phyloP scores from a whole-genome alignment of 2,888 invertebrate species.

The Athetis lepigone region DNA sequence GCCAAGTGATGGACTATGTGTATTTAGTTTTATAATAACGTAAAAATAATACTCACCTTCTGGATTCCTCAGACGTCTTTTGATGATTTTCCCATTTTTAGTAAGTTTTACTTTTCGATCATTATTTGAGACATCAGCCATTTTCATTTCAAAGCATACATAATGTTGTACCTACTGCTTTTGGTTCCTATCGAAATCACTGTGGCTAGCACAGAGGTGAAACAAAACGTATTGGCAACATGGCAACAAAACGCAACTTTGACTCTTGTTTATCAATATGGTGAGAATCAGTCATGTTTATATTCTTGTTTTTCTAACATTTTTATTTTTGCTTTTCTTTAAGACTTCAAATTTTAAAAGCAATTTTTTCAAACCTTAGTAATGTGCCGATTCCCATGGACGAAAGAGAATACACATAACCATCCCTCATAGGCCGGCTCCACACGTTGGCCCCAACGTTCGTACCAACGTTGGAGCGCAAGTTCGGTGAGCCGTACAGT shows the following conservation, averaged over 20 bases:
- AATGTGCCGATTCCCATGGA: no score
- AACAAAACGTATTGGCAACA: constrained; percentile 48
- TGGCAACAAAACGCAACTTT: constrained; percentile 35
- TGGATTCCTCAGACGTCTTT: constrained; percentile 87
- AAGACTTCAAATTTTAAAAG: no score
- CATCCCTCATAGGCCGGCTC: no score
- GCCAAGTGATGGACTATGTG: constrained; percentile 25
- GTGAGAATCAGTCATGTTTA: no score
- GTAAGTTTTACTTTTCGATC: constrained; percentile 87
- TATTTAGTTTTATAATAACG: constrained; percentile 26
- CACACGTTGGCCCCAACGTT: no score
- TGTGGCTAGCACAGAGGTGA: constrained; percentile 61
- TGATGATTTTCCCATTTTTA: constrained; percentile 88
- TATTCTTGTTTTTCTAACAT: no score
- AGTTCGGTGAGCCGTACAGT: no score
- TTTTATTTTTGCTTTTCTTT: no score
- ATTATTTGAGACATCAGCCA: constrained; percentile 89
- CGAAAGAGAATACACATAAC: no score
- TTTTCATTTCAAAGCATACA: constrained; percentile 85
- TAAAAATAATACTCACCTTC: constrained; percentile 79
- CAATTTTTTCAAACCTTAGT: no score
- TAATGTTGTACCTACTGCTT: constrained; percentile 46
- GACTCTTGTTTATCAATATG: neutral
- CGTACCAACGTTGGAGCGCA: no score
- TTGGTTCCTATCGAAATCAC: constrained; percentile 67